phyloP scores from a whole-genome alignment of 2,113 vertebrate genomes.

The Serinus canaria region DNA sequence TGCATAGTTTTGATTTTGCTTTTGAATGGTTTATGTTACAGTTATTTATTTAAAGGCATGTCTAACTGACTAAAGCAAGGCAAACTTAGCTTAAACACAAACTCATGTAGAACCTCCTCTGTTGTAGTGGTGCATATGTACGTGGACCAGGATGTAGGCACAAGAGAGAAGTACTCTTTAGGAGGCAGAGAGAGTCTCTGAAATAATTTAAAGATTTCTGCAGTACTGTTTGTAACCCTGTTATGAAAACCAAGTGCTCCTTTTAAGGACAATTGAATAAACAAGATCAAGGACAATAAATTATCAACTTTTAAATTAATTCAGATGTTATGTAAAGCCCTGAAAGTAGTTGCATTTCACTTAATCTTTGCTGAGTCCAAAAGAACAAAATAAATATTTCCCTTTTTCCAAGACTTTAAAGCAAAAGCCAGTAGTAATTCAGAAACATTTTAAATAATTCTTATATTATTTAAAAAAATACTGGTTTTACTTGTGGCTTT shows the following conservation, averaged over 20 bases:
- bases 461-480: background rate
- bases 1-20: background rate
- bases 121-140: background rate
- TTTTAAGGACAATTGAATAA: background rate
- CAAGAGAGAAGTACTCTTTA: background rate
- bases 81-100: background rate
- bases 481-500: background rate
- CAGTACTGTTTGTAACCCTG: background rate
- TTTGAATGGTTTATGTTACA: background rate
- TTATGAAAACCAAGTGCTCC: background rate
- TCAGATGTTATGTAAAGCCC: background rate
- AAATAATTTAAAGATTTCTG: background rate
- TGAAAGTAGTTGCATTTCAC: background rate
- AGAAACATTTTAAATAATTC: background rate
- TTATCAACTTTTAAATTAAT: background rate
- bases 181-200: background rate
- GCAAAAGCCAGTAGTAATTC: background rate
- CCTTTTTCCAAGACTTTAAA: background rate
- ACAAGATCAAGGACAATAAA: background rate
- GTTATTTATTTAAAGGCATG: background rate
- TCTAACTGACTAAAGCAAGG: background rate
- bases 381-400: background rate
- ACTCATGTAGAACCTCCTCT: background rate
- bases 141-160: background rate
- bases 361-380: background rate